A percentile compares a stretch with the other conserved stretches of the same genome.
These are phyloP conservation scores for Parnassius mnemosyne DNA, from an alignment of 2,888 invertebrate species.

Conservation along the genomic window DNA sequence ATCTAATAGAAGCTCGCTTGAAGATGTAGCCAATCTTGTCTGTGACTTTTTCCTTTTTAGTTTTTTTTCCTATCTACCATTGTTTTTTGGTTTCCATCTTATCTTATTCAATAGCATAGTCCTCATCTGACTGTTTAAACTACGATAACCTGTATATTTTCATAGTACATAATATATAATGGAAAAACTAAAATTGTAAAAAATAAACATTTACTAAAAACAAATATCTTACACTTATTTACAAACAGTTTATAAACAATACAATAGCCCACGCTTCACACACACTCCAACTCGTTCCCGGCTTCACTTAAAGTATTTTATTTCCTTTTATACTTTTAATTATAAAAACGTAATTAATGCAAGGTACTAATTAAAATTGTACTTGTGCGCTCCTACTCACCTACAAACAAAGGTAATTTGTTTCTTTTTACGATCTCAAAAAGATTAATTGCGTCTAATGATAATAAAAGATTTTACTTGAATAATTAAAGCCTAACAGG, in stretches of 20 bases:
- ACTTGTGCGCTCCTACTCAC: conserved; percentile 21
- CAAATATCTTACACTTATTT: not conserved
- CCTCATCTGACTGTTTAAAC: too few species aligned
- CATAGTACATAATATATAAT: not conserved
- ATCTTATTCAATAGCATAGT: too few species aligned
- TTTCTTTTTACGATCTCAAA: conserved; percentile 20
- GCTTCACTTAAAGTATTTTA: conserved; percentile 21
- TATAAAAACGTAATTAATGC: conserved; percentile 27
- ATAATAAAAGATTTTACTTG: conserved; percentile 21
- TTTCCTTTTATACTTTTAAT: conserved; percentile 26
- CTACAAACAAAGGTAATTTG: conserved; percentile 23
- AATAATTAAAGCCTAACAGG: conserved; percentile 14
- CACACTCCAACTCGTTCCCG: conserved; percentile 22
- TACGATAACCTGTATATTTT: not conserved
- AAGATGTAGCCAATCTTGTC: too few species aligned
- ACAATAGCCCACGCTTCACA: conserved; percentile 13
- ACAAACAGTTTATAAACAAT: conserved; percentile 6
- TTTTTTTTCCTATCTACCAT: too few species aligned
- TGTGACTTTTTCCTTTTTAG: too few species aligned
- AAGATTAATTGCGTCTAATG: conserved; percentile 21
- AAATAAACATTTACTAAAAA: not conserved
- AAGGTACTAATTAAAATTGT: conserved; percentile 27
- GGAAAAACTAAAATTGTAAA: not conserved
- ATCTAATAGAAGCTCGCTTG: too few species aligned
- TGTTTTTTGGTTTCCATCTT: too few species aligned